These are phyloP conservation scores for Pseudocheirus occidentalis DNA, from an alignment of 2,797 vertebrate species.

Conservation along the genomic window DNA sequence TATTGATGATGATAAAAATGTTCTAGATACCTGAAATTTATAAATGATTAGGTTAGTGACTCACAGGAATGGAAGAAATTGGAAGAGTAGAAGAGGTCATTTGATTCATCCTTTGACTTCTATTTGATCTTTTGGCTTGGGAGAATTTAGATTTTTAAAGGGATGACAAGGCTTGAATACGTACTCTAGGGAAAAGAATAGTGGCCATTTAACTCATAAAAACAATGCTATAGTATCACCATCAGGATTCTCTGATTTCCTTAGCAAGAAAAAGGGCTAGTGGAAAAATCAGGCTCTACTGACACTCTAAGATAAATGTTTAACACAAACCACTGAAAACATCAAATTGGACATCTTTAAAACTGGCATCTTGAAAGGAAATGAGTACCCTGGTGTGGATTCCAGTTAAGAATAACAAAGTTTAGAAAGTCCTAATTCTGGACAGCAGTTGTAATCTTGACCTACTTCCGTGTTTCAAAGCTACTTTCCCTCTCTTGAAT, in stretches of 20 bases:
- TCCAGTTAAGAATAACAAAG: conserved; percentile 33
- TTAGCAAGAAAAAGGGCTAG: conserved; percentile 19
- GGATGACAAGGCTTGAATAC: background rate
- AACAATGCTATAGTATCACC: conserved; percentile 19
- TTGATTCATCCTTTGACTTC: conserved; percentile 32
- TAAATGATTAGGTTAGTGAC: conserved; percentile 35
- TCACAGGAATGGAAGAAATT: conserved; percentile 5
- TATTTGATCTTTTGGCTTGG: conserved; percentile 22
- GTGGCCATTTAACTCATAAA: background rate
- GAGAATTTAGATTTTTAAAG: conserved; percentile 24
- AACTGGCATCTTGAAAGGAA: conserved; percentile 36
- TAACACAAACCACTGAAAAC: conserved; percentile 22
- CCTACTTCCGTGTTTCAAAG: background rate
- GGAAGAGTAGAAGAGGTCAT: background rate
- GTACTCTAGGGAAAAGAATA: conserved; percentile 24
- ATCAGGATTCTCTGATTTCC: conserved; percentile 42
- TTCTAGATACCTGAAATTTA: background rate
- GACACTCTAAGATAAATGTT: conserved; percentile 43
- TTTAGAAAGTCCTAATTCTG: background rate
- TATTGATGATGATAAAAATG: background rate
- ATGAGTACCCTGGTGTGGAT: conserved; percentile 35
- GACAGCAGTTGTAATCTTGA: conserved; percentile 17
- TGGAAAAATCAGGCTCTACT: conserved; percentile 28
- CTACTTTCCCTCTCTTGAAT: conserved; percentile 26
- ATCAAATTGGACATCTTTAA: conserved; percentile 26